phyloP scores from a whole-genome alignment of 2,113 vertebrate species.

The Mesoclemmys tuberculata region DNA sequence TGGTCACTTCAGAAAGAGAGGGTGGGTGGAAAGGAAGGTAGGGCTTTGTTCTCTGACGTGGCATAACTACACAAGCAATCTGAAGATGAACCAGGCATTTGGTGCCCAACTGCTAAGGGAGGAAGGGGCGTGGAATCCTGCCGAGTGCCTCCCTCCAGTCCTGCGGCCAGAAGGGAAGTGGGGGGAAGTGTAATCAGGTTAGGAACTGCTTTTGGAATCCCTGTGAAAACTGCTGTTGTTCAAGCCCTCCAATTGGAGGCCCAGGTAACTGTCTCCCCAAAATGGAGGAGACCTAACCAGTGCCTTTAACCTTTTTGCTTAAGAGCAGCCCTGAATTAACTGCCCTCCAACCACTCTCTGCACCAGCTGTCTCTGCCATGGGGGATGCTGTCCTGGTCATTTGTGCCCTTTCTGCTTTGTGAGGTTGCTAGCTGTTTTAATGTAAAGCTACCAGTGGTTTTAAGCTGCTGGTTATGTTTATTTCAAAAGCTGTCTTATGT shows the following conservation, averaged over 20 bases:
- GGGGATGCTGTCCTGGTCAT: not conserved
- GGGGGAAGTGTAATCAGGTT: not conserved
- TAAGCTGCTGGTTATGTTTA: not conserved
- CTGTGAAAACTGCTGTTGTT: not conserved
- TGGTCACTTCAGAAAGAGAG: not conserved
- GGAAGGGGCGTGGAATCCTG: not conserved
- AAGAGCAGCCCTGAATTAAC: not conserved
- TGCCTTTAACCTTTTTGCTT: not conserved
- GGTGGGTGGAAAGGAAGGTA: not conserved
- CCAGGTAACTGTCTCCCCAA: not conserved
- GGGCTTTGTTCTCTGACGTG: not conserved
- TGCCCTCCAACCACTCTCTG: not conserved
- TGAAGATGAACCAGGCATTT: not conserved
- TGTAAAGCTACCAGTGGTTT: not conserved
- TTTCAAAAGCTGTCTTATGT: fast-evolving
- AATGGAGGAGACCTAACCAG: not conserved
- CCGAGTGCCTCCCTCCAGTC: not conserved
- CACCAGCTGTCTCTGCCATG: fast-evolving
- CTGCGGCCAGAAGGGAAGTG: not conserved
- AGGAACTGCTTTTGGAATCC: not conserved
- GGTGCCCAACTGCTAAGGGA: not conserved
- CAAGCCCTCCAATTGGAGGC: not conserved
- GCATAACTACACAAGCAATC: not conserved
- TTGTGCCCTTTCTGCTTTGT: not conserved
- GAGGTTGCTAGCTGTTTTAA: not conserved